phyloP scores from a whole-genome alignment of 2,113 vertebrate species.

The Empidonax alnorum region DNA sequence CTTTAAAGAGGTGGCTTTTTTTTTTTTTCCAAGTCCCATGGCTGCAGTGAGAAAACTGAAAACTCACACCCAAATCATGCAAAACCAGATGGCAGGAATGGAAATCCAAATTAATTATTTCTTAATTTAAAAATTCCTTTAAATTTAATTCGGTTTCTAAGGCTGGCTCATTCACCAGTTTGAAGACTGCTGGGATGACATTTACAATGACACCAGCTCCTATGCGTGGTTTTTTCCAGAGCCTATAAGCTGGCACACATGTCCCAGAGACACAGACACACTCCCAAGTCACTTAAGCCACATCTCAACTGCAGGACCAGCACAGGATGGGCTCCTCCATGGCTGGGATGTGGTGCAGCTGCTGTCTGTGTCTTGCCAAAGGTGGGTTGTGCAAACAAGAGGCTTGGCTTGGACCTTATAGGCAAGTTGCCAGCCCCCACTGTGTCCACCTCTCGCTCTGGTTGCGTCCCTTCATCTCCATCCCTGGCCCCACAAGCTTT shows the following conservation, averaged over 20 bases:
- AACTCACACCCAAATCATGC: neutral
- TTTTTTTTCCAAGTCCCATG: neutral
- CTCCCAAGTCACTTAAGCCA: neutral
- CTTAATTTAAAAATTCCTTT: slow-evolving; percentile 19
- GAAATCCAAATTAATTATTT: slow-evolving; percentile 11
- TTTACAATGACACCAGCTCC: neutral
- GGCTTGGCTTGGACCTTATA: neutral
- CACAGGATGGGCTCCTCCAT: neutral
- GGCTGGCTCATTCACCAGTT: neutral
- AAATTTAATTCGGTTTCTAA: neutral
- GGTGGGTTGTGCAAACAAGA: neutral
- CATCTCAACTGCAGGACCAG: neutral
- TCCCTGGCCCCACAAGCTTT: neutral
- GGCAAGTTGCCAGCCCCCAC: neutral
- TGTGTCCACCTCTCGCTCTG: neutral
- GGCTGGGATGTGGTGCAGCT: neutral
- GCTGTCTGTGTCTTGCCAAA: neutral
- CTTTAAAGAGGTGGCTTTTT: neutral
- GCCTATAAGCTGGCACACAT: neutral
- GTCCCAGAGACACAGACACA: neutral
- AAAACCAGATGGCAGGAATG: neutral
- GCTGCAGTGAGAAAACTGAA: slow-evolving; percentile 1
- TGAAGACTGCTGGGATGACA: neutral
- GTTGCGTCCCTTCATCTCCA: neutral
- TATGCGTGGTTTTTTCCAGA: neutral